Evolutionary conservation across 2,888 invertebrate genomes (phyloP), one percentile per base, ranked within the genome.

Genomic region (Gortyna flavago): DNA sequence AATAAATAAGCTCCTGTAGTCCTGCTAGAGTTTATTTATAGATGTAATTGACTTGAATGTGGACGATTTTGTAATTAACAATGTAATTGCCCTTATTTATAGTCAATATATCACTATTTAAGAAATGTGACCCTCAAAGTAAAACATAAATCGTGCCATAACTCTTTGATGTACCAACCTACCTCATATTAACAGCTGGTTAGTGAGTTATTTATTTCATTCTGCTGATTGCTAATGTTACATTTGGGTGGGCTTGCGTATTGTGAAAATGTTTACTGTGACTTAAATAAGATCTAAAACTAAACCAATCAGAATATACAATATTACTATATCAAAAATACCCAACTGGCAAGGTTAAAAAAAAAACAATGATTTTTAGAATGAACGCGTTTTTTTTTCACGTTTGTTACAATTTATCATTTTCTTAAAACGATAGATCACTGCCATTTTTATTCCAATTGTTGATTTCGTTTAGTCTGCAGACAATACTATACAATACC

Each of bases 81-180:
- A 73, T 62, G 16, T 85, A 69, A 79, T 81, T 75, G 71, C 65
- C 67, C 48, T 82, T 76, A 81, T 81, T 84, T 82, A 67, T 74
- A 75, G 68, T 44, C 67, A 62, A 85, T 85, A 85, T 85, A 85
- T 85, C 77, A 81, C 77, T 64, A 61, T 68, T 73, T 65, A 72
- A 65, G 41, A 76, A 13, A 70, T 70, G 54, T 72, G 85, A 41
- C 83, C 83, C 75, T 81, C 74, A 69, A 51, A 68, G 61, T 79
- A n/a, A 62, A 64, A 71, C 7, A 71, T 84, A 67, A 66, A 83
- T 79, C 73, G 75, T 85, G 73, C 32, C 32, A 9, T 73, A 76
- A 77, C 61, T 62, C 64, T 69, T 70, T 44, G 51, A 77, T 74
- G 65, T 69, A 65, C 54, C 8, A 21, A 48, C 51, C 51, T 21